Base-by-base conservation (phyloP, 1,140 invertebrate genomes). In the Temnothorax curvispinosus region DNA sequence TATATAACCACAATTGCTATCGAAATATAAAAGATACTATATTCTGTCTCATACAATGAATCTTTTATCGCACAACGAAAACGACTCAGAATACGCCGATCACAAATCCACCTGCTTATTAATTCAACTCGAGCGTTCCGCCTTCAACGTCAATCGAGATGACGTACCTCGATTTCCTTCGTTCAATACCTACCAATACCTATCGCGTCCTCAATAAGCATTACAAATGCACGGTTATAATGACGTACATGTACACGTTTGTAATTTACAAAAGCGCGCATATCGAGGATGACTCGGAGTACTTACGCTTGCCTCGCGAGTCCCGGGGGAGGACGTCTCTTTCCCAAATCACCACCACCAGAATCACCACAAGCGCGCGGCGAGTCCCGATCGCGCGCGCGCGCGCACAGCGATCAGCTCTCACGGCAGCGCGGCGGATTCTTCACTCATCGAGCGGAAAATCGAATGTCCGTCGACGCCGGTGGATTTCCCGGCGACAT, bases 91-190 rank as follows among this genome's bases (percentile, higher is more conserved):
- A 54, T 60, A 60, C 41, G 41, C 27, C n/a, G 35, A 74, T 84
- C 41, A 41, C 21, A 74, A 84, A 74, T 74, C 32, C 80, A 84
- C 32, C 80, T 84, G 54, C 27, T 84, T 75, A 84, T 84, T 84
- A 75, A 75, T 75, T 60, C 80, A 84, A 75, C 8, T 56, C 77
- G 47, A 56, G 47, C 35, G 21, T 47, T 64, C 60, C 52, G 52
- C 67, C 69, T 84, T 84, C 41, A 35, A 82, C 41, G 41, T 60
- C 80, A 84, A 11, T 75, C 54, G 41, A 62, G 21, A 72, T 74
- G 67, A 62, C 80, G n/a, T 84, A 60, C n/a, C 54, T 74, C 56
- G 80, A 84, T 84, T 84, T 84, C 69, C 54, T 84, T 62, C 32
- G 41, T 47, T 60, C 21, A 47, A 82, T 60, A 47, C 7, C 21